phyloP scores from a whole-genome alignment of 2,797 vertebrate genomes.

The Sciaenops ocellatus region DNA sequence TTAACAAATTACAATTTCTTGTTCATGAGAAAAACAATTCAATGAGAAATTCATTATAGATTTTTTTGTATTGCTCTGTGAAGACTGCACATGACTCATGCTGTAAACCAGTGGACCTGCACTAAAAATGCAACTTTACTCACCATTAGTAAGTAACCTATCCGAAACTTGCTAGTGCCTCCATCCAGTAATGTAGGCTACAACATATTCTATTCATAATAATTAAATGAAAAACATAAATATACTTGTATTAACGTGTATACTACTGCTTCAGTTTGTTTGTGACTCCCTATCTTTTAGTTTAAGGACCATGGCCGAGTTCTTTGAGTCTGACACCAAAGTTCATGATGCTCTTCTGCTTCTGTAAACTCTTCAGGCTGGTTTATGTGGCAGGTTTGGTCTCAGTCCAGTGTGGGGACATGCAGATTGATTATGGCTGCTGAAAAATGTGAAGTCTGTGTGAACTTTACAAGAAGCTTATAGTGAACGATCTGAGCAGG shows the following conservation, averaged over 20 bases:
- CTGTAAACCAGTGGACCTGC: conserved; percentile 31
- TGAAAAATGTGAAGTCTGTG: background rate
- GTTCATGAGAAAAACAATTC: conserved; percentile 33
- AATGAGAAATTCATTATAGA: conserved; percentile 22
- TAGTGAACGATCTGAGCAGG: background rate
- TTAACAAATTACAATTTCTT: conserved; percentile 40
- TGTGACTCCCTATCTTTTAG: background rate
- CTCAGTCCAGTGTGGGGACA: background rate
- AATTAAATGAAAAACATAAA: conserved; percentile 5
- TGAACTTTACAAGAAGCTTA: conserved; percentile 1
- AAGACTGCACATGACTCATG: conserved; percentile 17
- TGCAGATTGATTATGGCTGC: background rate
- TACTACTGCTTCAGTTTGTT: background rate
- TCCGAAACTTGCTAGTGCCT: conserved; percentile 1
- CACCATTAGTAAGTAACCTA: background rate
- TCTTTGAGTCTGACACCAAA: background rate
- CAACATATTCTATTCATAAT: background rate
- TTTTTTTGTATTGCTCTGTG: conserved; percentile 34
- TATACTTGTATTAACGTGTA: background rate
- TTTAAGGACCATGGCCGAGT: background rate
- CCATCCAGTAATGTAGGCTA: background rate
- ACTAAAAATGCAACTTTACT: background rate
- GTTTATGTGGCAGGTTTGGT: background rate
- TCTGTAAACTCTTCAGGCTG: background rate
- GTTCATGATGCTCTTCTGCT: background rate